Evolutionary conservation across 2,113 vertebrate species (phyloP).

Genomic region (Semnornis frantzii): DNA sequence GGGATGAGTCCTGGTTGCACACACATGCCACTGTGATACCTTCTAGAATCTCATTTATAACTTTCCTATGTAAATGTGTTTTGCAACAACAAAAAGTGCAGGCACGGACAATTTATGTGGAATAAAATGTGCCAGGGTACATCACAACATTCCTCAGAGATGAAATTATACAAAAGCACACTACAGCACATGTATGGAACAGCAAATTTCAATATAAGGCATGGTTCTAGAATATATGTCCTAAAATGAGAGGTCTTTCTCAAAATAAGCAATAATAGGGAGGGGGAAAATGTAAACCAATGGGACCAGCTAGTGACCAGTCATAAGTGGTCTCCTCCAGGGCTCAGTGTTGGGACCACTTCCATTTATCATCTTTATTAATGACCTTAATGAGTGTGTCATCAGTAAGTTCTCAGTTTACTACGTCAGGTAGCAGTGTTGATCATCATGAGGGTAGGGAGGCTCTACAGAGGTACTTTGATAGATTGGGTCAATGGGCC

Average conservation of each 20-base stretch:
- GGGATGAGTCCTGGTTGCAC: not conserved
- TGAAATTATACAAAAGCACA: not conserved
- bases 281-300: not conserved
- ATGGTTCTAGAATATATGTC: not conserved
- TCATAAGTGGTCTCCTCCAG: too few relatives aligned
- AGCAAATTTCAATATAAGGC: not conserved
- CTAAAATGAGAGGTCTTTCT: not conserved
- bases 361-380: too few relatives aligned
- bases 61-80: not conserved
- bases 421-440: too few relatives aligned
- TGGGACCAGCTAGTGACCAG: too few relatives aligned
- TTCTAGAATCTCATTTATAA: not conserved
- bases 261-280: not conserved
- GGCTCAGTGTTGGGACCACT: too few relatives aligned
- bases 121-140: not conserved
- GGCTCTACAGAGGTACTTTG: too few relatives aligned
- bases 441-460: too few relatives aligned
- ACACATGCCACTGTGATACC: not conserved
- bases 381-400: too few relatives aligned
- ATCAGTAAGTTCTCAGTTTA: too few relatives aligned
- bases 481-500: too few relatives aligned
- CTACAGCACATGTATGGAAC: not conserved
- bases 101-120: not conserved
- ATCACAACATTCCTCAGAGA: not conserved
- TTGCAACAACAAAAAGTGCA: not conserved